phyloP scores from a whole-genome alignment of 2,888 invertebrate species.

The Drosophila antonietae region DNA sequence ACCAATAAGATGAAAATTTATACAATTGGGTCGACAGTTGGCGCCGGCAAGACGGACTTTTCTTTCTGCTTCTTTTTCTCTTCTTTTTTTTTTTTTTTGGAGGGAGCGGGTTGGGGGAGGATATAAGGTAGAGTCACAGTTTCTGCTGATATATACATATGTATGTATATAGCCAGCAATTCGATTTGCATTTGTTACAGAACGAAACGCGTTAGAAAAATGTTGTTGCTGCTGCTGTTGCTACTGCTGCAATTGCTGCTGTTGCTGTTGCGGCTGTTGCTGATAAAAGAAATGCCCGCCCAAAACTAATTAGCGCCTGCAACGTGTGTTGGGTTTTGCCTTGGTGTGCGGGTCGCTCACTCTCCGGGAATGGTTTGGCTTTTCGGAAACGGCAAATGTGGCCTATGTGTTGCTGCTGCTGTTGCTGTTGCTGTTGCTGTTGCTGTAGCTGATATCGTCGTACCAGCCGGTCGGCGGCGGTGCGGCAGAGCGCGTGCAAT shows the following conservation, averaged over 20 bases:
- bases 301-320: constrained; percentile 79
- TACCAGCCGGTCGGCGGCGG: constrained; percentile 6
- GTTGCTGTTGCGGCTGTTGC: constrained; percentile 32
- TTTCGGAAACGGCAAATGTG: constrained; percentile 37
- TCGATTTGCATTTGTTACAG: constrained; percentile 77
- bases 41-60: constrained; percentile 35
- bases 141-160: constrained; percentile 1
- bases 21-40: constrained; percentile 57
- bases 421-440: constrained; percentile 14
- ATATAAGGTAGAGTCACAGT: constrained; percentile 1
- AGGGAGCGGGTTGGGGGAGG: background rate
- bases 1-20: constrained; percentile 47
- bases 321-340: constrained; percentile 52
- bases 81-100: background rate
- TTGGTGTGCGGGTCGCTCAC: constrained; percentile 47
- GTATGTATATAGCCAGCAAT: constrained; percentile 31
- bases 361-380: constrained; percentile 28
- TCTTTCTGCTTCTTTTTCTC: background rate
- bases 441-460: constrained; percentile 46
- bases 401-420: constrained; percentile 15
- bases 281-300: constrained; percentile 73
- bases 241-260: constrained; percentile 24
- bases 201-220: constrained; percentile 71
- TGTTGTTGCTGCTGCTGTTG: constrained; percentile 25
- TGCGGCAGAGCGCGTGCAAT: constrained; percentile 30